phyloP scores from a whole-genome alignment of 2,888 invertebrate species.

The Andrena flavipes region DNA sequence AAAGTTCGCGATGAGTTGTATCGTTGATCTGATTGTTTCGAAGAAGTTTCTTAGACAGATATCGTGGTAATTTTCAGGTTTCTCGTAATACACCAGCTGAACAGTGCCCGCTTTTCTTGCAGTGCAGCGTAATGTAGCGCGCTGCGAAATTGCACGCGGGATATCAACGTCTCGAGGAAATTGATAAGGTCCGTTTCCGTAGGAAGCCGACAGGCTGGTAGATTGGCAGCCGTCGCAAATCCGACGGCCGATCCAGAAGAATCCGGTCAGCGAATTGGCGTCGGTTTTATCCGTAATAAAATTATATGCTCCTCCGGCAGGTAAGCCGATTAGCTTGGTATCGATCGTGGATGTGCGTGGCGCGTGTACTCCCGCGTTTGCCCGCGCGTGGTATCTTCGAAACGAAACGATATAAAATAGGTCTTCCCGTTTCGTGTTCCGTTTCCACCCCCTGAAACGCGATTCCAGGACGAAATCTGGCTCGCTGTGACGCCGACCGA shows the following conservation, averaged over 20 bases:
- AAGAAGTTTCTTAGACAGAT: neutral
- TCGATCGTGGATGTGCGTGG: conserved; percentile 39
- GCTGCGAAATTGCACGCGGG: conserved; percentile 8
- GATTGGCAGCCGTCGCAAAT: conserved; percentile 25
- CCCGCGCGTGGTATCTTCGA: conserved; percentile 3
- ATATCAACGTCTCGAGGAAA: conserved; percentile 57
- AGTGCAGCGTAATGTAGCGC: neutral
- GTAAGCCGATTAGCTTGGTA: conserved; percentile 55
- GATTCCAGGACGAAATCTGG: conserved; percentile 8
- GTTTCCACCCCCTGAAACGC: neutral
- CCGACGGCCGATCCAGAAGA: conserved; percentile 22
- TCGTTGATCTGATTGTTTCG: too few relatives aligned
- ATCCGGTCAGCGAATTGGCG: conserved; percentile 31
- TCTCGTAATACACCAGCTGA: neutral
- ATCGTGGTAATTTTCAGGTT: neutral
- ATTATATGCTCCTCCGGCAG: conserved; percentile 46
- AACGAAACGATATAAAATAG: conserved; percentile 14
- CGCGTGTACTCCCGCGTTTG: neutral
- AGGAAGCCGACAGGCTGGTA: conserved; percentile 14
- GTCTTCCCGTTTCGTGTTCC: conserved; percentile 12
- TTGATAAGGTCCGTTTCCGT: conserved; percentile 60
- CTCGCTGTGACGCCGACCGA: conserved; percentile 3
- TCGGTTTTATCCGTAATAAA: conserved; percentile 57
- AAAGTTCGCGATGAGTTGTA: too few relatives aligned
- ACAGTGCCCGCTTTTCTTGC: neutral